Percentiles rank a stretch among this genome's conserved stretches.
phyloP scores from a whole-genome alignment of 2,888 invertebrate genomes.

The Aspidiotus destructor region DNA sequence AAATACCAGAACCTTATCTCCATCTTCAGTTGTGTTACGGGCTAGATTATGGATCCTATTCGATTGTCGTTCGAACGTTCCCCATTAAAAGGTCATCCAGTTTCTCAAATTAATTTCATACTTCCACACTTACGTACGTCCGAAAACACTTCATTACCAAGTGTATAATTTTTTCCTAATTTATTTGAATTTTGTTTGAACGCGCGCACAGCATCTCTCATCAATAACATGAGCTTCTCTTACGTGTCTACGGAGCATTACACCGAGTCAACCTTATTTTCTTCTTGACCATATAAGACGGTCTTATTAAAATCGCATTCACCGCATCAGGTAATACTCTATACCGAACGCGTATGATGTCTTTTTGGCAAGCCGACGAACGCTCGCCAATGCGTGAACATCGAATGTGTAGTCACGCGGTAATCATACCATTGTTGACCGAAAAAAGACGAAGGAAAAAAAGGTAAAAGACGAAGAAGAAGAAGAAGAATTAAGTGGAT shows the following conservation, averaged over 20 bases:
- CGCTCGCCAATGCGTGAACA: not conserved
- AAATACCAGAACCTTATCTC: too few relatives aligned
- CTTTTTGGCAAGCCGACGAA: not conserved
- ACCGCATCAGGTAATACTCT: not conserved
- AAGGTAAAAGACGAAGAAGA: too few relatives aligned
- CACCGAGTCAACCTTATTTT: slow-evolving; percentile 1
- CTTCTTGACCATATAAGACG: not conserved
- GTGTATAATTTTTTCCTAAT: not conserved
- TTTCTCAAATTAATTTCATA: too few relatives aligned
- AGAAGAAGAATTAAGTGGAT: not conserved
- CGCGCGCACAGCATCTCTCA: not conserved
- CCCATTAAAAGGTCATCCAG: too few relatives aligned
- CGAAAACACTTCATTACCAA: not conserved
- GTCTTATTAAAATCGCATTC: slow-evolving; percentile 4
- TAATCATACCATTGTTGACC: not conserved
- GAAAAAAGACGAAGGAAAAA: not conserved
- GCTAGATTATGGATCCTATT: too few relatives aligned
- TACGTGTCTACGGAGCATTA: not conserved
- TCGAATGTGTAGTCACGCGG: slow-evolving; percentile 4
- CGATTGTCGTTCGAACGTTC: too few relatives aligned
- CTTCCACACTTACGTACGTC: too few relatives aligned
- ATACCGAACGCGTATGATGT: not conserved
- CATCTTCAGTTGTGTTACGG: too few relatives aligned
- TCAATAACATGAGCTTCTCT: too few relatives aligned
- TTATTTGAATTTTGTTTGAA: not conserved